Evolutionary conservation across 53 echinoderm and acorn worm genomes (phyloP).

Genomic region (Antedon mediterranea): DNA sequence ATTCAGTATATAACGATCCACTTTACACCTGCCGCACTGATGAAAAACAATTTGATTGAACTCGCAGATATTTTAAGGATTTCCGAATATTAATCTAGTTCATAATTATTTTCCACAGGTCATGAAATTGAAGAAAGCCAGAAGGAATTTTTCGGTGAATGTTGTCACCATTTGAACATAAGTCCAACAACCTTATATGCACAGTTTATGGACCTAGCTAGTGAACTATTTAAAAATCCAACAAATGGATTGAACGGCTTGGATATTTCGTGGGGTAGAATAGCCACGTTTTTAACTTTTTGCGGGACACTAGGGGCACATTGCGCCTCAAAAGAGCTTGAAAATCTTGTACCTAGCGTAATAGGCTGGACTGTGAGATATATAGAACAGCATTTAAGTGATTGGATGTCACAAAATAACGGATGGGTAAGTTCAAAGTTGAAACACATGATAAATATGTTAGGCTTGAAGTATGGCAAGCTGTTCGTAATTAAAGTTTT

Average conservation of each 20-base stretch:
- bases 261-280: conserved; percentile 98
- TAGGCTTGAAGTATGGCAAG: neutral
- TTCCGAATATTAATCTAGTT: neutral
- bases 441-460: neutral
- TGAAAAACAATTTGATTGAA: too few species aligned
- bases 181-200: conserved; percentile 80
- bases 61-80: neutral
- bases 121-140: conserved; percentile 91
- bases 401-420: conserved; percentile 87
- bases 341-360: conserved; percentile 77
- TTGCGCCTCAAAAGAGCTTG: conserved; percentile 86
- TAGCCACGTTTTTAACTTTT: conserved; percentile 95
- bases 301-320: conserved; percentile 77
- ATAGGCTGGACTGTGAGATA: conserved; percentile 96
- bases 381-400: conserved; percentile 51
- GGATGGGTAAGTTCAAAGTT: conserved; percentile 62
- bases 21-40: too few species aligned
- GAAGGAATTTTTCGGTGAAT: conserved; percentile 83
- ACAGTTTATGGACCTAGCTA: conserved; percentile 88
- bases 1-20: too few species aligned
- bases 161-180: conserved; percentile 77
- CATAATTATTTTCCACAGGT: conserved; percentile 36
- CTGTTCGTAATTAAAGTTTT: neutral
- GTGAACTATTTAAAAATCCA: conserved; percentile 87
- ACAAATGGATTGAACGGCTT: conserved; percentile 76